Evolutionary conservation across 2,113 vertebrate species (phyloP).

Genomic region (Brachypodius melanocephalos): DNA sequence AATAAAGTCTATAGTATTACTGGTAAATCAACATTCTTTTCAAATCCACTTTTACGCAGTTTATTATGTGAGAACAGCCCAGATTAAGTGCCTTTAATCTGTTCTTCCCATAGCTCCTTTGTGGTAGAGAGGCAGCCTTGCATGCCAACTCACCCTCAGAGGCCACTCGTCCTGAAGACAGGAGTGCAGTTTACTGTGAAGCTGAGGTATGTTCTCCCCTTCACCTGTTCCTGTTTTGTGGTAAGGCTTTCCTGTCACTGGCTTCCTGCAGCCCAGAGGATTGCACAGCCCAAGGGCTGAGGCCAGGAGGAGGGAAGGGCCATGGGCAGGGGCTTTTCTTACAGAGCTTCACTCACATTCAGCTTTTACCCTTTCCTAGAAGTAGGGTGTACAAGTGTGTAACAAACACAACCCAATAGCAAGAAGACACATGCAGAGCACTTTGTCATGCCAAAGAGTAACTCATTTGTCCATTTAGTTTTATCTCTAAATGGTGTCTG

Average conservation of each 20-base stretch:
- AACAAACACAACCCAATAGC: neutral
- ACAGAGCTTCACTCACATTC: neutral
- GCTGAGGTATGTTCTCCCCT: constrained; percentile 76
- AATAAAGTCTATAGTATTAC: neutral
- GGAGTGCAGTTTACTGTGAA: constrained; percentile 96
- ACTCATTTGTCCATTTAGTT: neutral
- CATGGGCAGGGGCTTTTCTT: neutral
- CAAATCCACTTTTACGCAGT: neutral
- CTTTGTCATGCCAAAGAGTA: neutral
- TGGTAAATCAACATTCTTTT: neutral
- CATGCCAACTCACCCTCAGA: constrained; percentile 96
- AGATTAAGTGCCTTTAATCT: neutral
- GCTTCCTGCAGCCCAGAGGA: neutral
- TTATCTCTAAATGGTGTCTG: neutral
- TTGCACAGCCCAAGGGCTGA: neutral
- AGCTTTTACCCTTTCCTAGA: neutral
- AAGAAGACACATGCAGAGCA: neutral
- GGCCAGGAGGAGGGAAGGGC: neutral
- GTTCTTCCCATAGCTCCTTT: constrained; percentile 78
- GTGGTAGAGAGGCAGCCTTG: constrained; percentile 96
- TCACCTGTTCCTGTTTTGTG: neutral
- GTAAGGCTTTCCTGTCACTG: neutral
- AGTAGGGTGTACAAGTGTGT: neutral
- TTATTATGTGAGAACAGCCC: neutral
- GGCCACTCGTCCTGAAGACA: constrained; percentile 91